phyloP scores from a whole-genome alignment of 2,113 vertebrate genomes.

The Puntigrus tetrazona region DNA sequence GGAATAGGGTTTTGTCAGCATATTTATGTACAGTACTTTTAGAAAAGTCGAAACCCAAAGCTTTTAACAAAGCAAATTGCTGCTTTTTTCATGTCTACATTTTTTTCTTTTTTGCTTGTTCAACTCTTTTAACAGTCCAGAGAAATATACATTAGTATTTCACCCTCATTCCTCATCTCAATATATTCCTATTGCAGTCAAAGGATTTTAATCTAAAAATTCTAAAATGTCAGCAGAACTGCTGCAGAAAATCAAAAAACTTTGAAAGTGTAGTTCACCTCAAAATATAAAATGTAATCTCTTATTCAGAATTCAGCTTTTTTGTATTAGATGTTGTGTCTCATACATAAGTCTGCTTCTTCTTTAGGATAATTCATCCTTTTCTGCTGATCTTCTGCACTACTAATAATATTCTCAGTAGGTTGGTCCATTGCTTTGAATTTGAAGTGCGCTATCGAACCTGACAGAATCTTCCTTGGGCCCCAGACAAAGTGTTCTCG shows the following conservation, averaged over 20 bases:
- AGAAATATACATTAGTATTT: background rate
- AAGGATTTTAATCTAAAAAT: background rate
- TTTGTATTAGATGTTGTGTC: background rate
- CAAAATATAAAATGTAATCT: background rate
- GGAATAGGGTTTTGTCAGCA: constrained; percentile 44
- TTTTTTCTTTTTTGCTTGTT: too few relatives aligned
- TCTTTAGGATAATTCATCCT: too few relatives aligned
- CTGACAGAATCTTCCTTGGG: too few relatives aligned
- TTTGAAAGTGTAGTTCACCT: background rate
- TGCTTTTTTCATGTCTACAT: too few relatives aligned
- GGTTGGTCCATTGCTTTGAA: too few relatives aligned
- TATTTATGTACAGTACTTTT: background rate
- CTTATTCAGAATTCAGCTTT: background rate
- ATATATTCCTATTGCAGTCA: background rate
- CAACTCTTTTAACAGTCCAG: background rate
- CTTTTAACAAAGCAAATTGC: background rate
- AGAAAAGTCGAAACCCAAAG: background rate
- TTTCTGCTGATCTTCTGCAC: too few relatives aligned
- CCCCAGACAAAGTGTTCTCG: too few relatives aligned
- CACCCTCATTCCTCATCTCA: background rate
- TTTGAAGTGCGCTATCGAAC: too few relatives aligned
- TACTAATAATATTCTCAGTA: too few relatives aligned
- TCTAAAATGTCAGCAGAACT: constrained; percentile 7
- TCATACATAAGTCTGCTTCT: too few relatives aligned
- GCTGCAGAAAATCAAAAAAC: background rate